Conservation (phyloP, 2,797 vertebrate genomes). For the Ataeniobius toweri region DNA sequence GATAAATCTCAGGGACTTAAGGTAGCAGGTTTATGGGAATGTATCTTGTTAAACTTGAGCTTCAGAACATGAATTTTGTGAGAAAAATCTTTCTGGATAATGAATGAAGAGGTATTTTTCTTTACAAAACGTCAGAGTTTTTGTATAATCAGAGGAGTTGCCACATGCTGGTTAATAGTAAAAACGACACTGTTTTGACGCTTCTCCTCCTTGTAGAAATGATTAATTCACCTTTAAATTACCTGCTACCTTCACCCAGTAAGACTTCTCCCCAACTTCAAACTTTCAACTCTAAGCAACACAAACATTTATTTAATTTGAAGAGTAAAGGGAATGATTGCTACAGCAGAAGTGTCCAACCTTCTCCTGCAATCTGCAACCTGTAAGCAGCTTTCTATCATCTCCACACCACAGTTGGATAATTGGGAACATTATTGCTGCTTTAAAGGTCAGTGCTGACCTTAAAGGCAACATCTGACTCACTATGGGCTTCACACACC, state of each 20-base stretch:
- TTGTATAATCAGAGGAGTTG: neutral
- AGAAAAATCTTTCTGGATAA: neutral
- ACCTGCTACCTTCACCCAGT: neutral
- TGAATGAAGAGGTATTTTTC: neutral
- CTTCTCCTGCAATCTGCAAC: neutral
- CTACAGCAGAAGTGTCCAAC: neutral
- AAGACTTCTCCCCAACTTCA: neutral
- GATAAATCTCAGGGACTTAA: neutral
- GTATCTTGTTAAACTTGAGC: neutral
- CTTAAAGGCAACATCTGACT: constrained; percentile 8
- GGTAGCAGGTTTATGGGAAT: neutral
- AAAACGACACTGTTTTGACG: neutral
- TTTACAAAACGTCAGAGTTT: neutral
- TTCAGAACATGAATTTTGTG: neutral
- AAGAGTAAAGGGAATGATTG: neutral
- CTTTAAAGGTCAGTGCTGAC: constrained; percentile 8
- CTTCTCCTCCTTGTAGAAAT: neutral
- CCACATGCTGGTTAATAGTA: neutral
- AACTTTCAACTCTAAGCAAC: neutral
- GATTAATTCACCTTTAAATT: neutral
- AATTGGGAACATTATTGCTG: neutral
- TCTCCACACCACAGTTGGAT: neutral
- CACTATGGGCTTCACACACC: neutral
- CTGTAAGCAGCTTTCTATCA: neutral
- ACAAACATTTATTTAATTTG: neutral